These are phyloP conservation scores for Orussus abietinus DNA, from an alignment of 1,140 invertebrate species.

Conservation along the genomic window DNA sequence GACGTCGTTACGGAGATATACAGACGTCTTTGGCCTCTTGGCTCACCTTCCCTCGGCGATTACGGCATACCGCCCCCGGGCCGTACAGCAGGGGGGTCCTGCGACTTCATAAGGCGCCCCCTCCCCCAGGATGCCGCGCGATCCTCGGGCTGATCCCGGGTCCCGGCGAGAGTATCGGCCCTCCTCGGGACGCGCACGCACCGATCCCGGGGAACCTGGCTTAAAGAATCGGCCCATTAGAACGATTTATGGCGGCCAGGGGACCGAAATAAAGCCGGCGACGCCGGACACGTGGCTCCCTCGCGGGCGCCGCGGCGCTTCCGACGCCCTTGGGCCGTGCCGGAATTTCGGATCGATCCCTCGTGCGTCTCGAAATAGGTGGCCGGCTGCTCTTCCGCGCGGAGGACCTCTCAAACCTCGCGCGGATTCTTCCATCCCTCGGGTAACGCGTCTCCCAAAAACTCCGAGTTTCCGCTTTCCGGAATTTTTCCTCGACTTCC, in stretches of 20 bases:
- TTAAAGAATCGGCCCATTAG: slow-evolving; percentile 39
- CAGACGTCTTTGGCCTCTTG: slow-evolving; percentile 28
- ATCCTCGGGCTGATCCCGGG: slow-evolving; percentile 6
- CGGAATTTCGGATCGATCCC: slow-evolving; percentile 8
- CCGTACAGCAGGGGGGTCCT: slow-evolving; percentile 23
- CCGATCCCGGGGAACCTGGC: slow-evolving; percentile 19
- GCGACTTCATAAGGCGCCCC: slow-evolving; percentile 34
- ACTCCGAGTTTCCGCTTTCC: too few relatives aligned
- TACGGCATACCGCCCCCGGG: slow-evolving; percentile 30
- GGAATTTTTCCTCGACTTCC: too few relatives aligned
- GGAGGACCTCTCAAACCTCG: too few relatives aligned
- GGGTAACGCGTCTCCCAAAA: too few relatives aligned
- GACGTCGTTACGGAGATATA: slow-evolving; percentile 42
- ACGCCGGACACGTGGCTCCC: too few relatives aligned
- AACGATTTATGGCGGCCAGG: slow-evolving; percentile 30
- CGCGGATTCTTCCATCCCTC: too few relatives aligned
- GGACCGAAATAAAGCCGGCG: slow-evolving; percentile 31
- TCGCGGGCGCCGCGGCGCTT: too few relatives aligned
- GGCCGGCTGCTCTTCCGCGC: too few relatives aligned
- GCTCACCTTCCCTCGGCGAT: slow-evolving; percentile 26
- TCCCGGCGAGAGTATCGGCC: not conserved
- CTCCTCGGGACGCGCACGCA: not conserved
- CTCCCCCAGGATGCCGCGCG: slow-evolving; percentile 24
- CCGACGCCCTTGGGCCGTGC: not conserved
- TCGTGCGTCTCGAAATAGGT: too few relatives aligned